Conservation (phyloP, 2,113 vertebrate species). For the sheep (Ovis aries) region ARS-UI_Ramb_v3.0 NC_056056.1:30058001-30058500, state of each 20-base stretch:
- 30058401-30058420: conserved; percentile 14
- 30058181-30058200: conserved; percentile 48
- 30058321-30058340: conserved; percentile 18
- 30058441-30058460: conserved; percentile 62
- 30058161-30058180: conserved; percentile 62
- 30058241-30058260: conserved; percentile 46
- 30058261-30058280: conserved; percentile 48
- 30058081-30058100: conserved; percentile 36
- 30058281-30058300: neutral
- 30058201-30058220: conserved; percentile 51
- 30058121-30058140: conserved; percentile 53
- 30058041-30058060: neutral
- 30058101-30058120: conserved; percentile 55
- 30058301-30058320: neutral
- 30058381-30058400: conserved; percentile 36
- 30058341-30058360: conserved; percentile 36
- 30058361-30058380: conserved; percentile 32
- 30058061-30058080: conserved; percentile 9
- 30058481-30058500: conserved; percentile 59
- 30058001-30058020: neutral
- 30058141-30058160: conserved; percentile 60
- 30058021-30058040: neutral
- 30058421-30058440: conserved; percentile 26
- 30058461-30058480: conserved; percentile 59
- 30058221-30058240: conserved; percentile 30